Conservation (phyloP, 2,888 invertebrate genomes). For the Lasioglossum calceatum region DNA sequence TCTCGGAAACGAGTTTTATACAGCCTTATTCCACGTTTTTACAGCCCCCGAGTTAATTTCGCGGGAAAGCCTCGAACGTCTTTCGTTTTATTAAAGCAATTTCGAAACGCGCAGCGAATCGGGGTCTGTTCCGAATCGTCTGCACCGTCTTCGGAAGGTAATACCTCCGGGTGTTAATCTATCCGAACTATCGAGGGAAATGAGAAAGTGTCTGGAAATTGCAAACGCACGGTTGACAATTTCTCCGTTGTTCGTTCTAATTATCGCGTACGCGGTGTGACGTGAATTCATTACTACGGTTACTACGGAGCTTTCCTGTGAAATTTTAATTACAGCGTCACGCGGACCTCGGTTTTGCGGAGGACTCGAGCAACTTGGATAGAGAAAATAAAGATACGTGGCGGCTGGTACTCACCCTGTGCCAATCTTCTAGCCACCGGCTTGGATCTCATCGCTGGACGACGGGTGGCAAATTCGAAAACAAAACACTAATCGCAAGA, state of each 20-base stretch:
- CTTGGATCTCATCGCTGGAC: conserved; percentile 89
- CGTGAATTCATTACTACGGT: neutral
- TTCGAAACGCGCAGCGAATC: conserved; percentile 36
- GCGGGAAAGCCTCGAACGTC: conserved; percentile 55
- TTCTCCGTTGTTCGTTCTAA: neutral
- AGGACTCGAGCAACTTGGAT: neutral
- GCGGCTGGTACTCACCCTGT: conserved; percentile 86
- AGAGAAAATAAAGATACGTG: neutral
- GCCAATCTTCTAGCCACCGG: conserved; percentile 89
- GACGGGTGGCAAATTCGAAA: conserved; percentile 74
- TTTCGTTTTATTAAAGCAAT: conserved; percentile 52
- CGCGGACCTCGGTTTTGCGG: neutral
- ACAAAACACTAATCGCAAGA: conserved; percentile 79
- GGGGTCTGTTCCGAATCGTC: conserved; percentile 28
- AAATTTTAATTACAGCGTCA: conserved; percentile 12
- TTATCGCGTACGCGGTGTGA: neutral
- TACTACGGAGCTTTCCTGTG: neutral
- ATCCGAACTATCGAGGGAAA: neutral
- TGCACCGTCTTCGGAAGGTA: conserved; percentile 2
- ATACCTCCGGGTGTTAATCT: neutral
- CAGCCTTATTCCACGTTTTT: conserved; percentile 49
- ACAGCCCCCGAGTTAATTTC: conserved; percentile 59
- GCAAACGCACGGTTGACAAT: neutral
- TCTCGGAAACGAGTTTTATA: conserved; percentile 56
- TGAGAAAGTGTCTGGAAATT: neutral